phyloP scores from a whole-genome alignment of 2,888 invertebrate species.

The Matsumyia berberina region DNA sequence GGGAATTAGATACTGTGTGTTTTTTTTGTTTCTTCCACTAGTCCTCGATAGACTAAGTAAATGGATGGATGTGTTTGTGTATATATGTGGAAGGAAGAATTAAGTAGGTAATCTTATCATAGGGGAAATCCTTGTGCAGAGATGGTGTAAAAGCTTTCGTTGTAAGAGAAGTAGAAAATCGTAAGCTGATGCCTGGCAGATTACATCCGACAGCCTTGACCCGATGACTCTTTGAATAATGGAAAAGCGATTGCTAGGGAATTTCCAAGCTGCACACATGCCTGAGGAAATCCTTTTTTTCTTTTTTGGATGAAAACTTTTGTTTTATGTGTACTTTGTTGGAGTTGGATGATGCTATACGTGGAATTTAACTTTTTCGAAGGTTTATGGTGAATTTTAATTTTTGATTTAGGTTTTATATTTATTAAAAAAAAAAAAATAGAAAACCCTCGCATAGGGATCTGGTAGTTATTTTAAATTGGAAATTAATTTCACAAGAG shows the following conservation, averaged over 20 bases:
- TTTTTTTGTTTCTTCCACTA: slow-evolving; percentile 1
- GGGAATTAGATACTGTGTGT: slow-evolving; percentile 60
- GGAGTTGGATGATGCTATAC: slow-evolving; percentile 39
- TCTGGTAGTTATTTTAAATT: no score
- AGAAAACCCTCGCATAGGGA: no score
- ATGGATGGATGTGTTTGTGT: background rate
- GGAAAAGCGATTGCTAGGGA: slow-evolving; percentile 21
- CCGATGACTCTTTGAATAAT: slow-evolving; percentile 66
- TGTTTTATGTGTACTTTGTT: slow-evolving; percentile 40
- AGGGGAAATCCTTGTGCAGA: slow-evolving; percentile 52
- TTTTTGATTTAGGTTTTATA: background rate
- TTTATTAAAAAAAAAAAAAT: no score
- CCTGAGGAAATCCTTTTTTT: slow-evolving; percentile 31
- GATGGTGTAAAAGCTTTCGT: slow-evolving; percentile 59
- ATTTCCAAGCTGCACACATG: slow-evolving; percentile 16
- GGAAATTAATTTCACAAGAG: no score
- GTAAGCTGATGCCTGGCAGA: slow-evolving; percentile 57
- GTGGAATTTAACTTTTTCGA: slow-evolving; percentile 17
- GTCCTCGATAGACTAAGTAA: background rate
- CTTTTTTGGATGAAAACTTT: slow-evolving; percentile 49
- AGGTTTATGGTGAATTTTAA: slow-evolving; percentile 36
- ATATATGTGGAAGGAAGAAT: slow-evolving; percentile 50
- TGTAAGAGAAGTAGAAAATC: slow-evolving; percentile 44
- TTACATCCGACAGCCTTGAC: slow-evolving; percentile 74
- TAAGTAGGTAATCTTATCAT: slow-evolving; percentile 74